Evolutionary conservation across 2,113 vertebrate species (phyloP), one percentile per base, ranked within the genome.

Genomic region (Pelecanus crispus): DNA sequence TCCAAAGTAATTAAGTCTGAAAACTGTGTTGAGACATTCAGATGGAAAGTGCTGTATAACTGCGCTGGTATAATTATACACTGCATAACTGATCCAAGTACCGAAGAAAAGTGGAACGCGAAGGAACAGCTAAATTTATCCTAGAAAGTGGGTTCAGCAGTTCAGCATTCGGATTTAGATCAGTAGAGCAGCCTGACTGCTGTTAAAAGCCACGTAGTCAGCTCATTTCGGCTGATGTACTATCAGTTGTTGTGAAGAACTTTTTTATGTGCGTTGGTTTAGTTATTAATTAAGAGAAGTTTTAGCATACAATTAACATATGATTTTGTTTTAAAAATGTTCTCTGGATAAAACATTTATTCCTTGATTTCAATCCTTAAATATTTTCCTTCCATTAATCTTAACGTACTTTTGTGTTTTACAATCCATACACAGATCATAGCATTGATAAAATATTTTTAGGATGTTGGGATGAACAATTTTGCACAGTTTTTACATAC

Each of bases 51-150:
- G 4, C 86, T 66, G 62, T 94, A 65, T 96, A 90, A 92, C 81
- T 82, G 73, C 50, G 36, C 29, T 95, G 79, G 50, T 88, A 80
- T 96, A 89, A 90, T 97, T 96, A 93, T 78, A 92, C 50, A 70
- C 92, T 91, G 34, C 71, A 70, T 66, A 94, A 95, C 91, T 58
- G 78, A 95, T 95, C 81, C 93, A 93, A 95, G 55, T 90, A 91
- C 89, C 87, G 52, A 82, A 44, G 92, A 73, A 88, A 97, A 96
- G 79, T 96, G 58, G 89, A 95, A 86, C 96, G 89, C 9, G 49
- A 79, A 94, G 85, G 92, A 95, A 87, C 68, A 94, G 94, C 91
- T 96, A 96, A 93, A 96, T 94, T 94, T 97, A 95, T 94, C 88
- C 73, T 67, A 72, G 92, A 85, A 96, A 96, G 96, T 81, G 92